Percentiles rank a stretch among this genome's conserved stretches.
Evolutionary conservation across 2,888 invertebrate genomes (phyloP).

Genomic region (Eudasyphora cyanicolor): DNA sequence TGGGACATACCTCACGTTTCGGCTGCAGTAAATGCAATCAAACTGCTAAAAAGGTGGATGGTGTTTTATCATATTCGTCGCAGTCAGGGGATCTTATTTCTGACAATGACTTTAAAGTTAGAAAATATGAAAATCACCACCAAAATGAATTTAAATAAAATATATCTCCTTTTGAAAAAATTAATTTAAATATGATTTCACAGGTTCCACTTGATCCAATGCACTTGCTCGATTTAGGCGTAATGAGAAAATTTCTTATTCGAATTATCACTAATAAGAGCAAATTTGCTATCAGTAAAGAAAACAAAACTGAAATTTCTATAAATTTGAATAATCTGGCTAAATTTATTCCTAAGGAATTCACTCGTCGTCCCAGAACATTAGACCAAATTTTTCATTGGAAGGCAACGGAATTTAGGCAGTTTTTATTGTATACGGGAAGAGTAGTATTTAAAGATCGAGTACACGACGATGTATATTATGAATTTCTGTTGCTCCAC

Average conservation of each 20-base stretch:
- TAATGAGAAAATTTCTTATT: too few relatives aligned
- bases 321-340: neutral
- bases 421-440: constrained; percentile 49
- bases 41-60: constrained; percentile 13
- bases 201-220: too few relatives aligned
- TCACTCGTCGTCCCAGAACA: neutral
- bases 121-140: constrained; percentile 31
- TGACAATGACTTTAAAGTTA: constrained; percentile 11
- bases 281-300: neutral
- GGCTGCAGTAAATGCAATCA: constrained; percentile 26
- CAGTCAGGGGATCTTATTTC: constrained; percentile 7
- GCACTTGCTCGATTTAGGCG: constrained; percentile 33
- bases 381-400: constrained; percentile 4
- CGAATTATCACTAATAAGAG: neutral
- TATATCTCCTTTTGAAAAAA: constrained; percentile 32
- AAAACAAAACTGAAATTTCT: neutral
- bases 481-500: neutral
- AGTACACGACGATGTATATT: too few relatives aligned
- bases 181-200: constrained; percentile 17
- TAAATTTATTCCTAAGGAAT: constrained; percentile 17
- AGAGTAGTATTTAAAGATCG: too few relatives aligned
- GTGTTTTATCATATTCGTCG: neutral
- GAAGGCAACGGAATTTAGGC: constrained; percentile 20
- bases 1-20: constrained; percentile 18
- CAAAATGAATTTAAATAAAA: constrained; percentile 33